Evolutionary conservation across 2,888 invertebrate species (phyloP).

Genomic region (Cheilosia scutellata): DNA sequence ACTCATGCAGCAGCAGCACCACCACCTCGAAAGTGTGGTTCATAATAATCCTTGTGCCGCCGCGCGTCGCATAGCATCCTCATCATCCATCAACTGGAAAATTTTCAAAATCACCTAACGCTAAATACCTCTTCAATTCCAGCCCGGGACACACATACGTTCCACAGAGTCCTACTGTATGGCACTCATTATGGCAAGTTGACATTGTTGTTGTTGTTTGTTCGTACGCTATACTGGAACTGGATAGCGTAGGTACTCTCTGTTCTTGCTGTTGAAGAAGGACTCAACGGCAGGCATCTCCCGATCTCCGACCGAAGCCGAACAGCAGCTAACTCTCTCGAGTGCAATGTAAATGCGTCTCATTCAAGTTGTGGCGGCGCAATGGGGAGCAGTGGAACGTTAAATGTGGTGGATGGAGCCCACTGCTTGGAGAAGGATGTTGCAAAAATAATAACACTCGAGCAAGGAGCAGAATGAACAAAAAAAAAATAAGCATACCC

Average conservation of each 20-base stretch:
- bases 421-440: constrained; percentile 40
- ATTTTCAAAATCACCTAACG: constrained; percentile 63
- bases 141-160: constrained; percentile 27
- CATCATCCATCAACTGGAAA: constrained; percentile 58
- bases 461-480: constrained; percentile 7
- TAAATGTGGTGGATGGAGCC: constrained; percentile 13
- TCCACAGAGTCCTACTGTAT: constrained; percentile 42
- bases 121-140: constrained; percentile 69
- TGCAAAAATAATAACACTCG: constrained; percentile 72
- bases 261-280: constrained; percentile 46
- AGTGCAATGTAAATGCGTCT: constrained; percentile 75
- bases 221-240: neutral
- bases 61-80: constrained; percentile 21
- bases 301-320: neutral
- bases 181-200: constrained; percentile 61
- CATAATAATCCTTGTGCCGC: constrained; percentile 55
- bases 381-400: constrained; percentile 55
- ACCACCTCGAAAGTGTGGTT: constrained; percentile 39
- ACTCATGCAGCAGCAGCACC: constrained; percentile 9
- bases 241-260: neutral
- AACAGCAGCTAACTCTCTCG: constrained; percentile 59
- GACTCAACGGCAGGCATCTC: constrained; percentile 53
- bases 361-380: constrained; percentile 60
- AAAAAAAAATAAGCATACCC: constrained; percentile 28
- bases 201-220: constrained; percentile 66